Percentiles rank a stretch among this genome's conserved stretches.
phyloP scores from a whole-genome alignment of 2,888 invertebrate species.

The Hyalella azteca region DNA sequence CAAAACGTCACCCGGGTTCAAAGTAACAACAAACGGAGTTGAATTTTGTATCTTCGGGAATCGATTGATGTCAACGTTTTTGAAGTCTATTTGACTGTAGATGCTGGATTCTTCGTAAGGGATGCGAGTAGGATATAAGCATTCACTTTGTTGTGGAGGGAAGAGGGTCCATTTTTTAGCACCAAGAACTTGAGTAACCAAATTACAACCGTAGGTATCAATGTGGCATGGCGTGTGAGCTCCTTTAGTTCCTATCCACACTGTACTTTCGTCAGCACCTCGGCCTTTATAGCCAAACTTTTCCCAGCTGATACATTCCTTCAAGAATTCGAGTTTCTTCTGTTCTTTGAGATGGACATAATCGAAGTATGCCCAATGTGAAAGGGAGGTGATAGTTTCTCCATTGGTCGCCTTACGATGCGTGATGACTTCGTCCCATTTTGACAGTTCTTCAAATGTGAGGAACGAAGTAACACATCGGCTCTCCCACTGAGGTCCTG shows the following conservation, averaged over 20 bases:
- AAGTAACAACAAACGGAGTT: constrained; percentile 68
- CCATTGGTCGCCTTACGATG: constrained; percentile 19
- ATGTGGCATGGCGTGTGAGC: constrained; percentile 93
- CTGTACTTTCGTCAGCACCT: constrained; percentile 63
- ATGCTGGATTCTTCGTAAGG: constrained; percentile 97
- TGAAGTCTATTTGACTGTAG: constrained; percentile 83
- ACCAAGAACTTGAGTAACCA: constrained; percentile 78
- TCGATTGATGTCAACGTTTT: constrained; percentile 67
- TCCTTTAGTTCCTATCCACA: constrained; percentile 67
- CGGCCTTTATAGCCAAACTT: constrained; percentile 62
- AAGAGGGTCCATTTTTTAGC: constrained; percentile 93
- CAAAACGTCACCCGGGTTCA: constrained; percentile 85
- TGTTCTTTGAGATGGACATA: constrained; percentile 50
- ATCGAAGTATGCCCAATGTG: constrained; percentile 56
- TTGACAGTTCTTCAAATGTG: constrained; percentile 40
- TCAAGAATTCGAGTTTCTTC: not conserved
- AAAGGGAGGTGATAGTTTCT: constrained; percentile 26
- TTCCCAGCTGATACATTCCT: constrained; percentile 63
- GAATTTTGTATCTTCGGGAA: constrained; percentile 53
- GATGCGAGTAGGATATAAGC: constrained; percentile 78
- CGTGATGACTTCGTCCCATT: constrained; percentile 41
- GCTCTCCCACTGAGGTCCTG: constrained; percentile 25
- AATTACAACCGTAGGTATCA: constrained; percentile 92
- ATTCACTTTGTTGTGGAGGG: constrained; percentile 75
- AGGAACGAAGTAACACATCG: not conserved